Percentiles rank a stretch among this genome's conserved stretches.
These are phyloP conservation scores for Catotricha subobsoleta DNA, from an alignment of 2,888 invertebrate genomes.

Conservation along the genomic window DNA sequence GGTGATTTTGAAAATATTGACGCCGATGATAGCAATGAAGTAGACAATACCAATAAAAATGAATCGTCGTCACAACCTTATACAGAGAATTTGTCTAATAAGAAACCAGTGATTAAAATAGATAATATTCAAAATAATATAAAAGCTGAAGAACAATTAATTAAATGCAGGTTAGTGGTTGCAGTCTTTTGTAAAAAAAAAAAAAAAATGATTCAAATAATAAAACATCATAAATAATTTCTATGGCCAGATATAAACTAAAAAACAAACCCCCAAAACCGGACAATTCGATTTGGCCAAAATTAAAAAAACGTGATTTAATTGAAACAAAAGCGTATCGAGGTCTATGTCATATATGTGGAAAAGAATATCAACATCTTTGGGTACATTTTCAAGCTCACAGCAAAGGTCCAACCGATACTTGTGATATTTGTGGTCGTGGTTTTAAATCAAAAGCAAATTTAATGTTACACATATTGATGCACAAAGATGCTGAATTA, in stretches of 20 bases:
- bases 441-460: slow-evolving; percentile 8
- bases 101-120: no score
- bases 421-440: slow-evolving; percentile 9
- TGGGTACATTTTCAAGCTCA: slow-evolving; percentile 4
- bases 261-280: not conserved
- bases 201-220: not conserved
- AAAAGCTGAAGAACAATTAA: no score
- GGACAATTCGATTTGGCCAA: not conserved
- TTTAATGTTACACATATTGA: slow-evolving; percentile 6
- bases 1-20: not conserved
- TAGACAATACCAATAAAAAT: not conserved
- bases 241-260: not conserved
- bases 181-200: not conserved
- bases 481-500: slow-evolving; percentile 1
- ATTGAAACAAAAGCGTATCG: slow-evolving; percentile 3
- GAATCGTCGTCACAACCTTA: no score
- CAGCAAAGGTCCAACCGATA: not conserved
- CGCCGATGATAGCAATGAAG: not conserved
- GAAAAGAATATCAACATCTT: slow-evolving; percentile 5
- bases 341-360: slow-evolving; percentile 3
- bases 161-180: not conserved
- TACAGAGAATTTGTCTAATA: no score
- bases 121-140: no score
- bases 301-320: slow-evolving; percentile 4
- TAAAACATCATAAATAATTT: not conserved